Evolutionary conservation across 2,113 vertebrate genomes (phyloP), one percentile per base, ranked within the genome.

Genomic region (Heliornis fulica): DNA sequence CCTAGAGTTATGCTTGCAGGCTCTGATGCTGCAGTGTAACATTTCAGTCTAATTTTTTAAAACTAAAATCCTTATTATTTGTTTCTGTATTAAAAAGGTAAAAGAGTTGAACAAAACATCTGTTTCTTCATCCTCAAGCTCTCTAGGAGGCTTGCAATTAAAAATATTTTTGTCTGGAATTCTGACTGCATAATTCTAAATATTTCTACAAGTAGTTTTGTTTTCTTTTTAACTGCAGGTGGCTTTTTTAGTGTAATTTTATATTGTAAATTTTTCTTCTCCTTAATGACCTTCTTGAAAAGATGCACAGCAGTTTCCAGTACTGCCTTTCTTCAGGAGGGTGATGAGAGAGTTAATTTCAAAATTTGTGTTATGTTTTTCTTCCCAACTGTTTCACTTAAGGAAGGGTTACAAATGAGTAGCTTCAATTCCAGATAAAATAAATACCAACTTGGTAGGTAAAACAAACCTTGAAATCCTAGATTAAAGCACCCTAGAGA

Each of bases 381-480:
- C 41, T 84, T 70, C 8, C 23, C 17, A 81, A 14, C 45, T 34
- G 26, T 50, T 78, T 87, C 46, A 74, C 53, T 91, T 83, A 61
- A 50, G 32, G 13, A 81, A 74, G 15, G 26, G 41, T 66, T 91
- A 66, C 77, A 96, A 84, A 45, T 71, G 10, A 32, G 20, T 46
- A 82, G 22, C 56, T 87, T 56, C 51, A 91, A 28, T 51, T 93
- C 48, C 53, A 84, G 29, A 66, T 59, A 26, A 93, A 91, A 59
- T 66, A 54, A 94, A 89, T 65, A 84, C 26, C 40, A 84, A 19
- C 50, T 34, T 11, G 0, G 20, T 46, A 93, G 41, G 60, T 68
- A 91, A 96, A 96, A 89, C 64, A 91, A 89, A 91, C 61, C 43
- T 89, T 70, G 50, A 87, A 93, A 87, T 63, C 46, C 60, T 89